Percentiles rank a stretch among this genome's conserved stretches.
Conservation (phyloP, 23 tunicate species). For the Clavelina lepadiformis region DNA sequence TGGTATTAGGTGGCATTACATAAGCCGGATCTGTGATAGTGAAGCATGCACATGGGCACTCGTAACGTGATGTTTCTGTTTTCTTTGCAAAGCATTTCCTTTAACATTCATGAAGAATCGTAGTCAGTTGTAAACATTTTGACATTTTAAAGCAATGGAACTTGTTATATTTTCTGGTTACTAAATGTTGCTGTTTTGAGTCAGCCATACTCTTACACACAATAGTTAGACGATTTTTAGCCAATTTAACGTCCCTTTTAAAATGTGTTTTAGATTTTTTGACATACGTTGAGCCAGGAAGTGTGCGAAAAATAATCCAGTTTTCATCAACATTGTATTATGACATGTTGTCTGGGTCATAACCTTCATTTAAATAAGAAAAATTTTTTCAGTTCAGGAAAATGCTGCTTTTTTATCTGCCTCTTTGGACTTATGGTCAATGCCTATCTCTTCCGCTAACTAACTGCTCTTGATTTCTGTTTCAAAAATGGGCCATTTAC, state of each 20-base stretch:
- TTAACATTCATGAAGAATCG: constrained; percentile 15
- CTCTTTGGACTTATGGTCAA: constrained; percentile 20
- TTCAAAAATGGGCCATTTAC: constrained; percentile 46
- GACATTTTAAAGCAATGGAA: constrained; percentile 15
- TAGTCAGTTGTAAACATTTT: constrained; percentile 14
- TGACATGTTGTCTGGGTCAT: constrained; percentile 30
- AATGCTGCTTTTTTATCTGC: constrained; percentile 34
- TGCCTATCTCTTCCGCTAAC: constrained; percentile 31
- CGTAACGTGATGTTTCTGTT: constrained; percentile 8
- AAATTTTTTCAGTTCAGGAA: constrained; percentile 27
- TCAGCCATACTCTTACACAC: constrained; percentile 18
- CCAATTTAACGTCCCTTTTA: constrained; percentile 21
- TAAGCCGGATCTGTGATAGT: no score
- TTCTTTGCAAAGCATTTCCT: constrained; percentile 15
- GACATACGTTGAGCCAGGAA: constrained; percentile 22
- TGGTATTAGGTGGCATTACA: constrained; percentile 22
- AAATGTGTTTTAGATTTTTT: constrained; percentile 18
- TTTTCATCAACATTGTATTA: constrained; percentile 25
- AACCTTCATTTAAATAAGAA: constrained; percentile 19
- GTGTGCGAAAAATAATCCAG: constrained; percentile 24
- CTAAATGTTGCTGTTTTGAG: constrained; percentile 20
- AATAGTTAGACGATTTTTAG: constrained; percentile 15
- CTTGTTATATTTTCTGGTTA: constrained; percentile 14
- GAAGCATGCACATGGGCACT: no score
- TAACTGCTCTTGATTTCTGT: constrained; percentile 13